Evolutionary conservation across 1,140 invertebrate species (phyloP).

Genomic region (Holotrichia oblita): DNA sequence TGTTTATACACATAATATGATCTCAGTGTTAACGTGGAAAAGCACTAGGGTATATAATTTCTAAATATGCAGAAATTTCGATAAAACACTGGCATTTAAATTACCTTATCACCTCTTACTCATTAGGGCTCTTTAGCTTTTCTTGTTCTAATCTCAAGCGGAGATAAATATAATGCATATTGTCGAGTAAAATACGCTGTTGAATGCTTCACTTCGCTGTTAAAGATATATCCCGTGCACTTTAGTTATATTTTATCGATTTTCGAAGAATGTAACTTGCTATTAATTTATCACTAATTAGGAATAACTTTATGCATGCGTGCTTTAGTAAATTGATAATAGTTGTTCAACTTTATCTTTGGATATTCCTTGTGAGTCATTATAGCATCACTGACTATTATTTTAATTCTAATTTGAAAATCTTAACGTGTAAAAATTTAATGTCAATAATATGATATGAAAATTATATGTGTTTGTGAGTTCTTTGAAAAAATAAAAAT

Average conservation of each 20-base stretch:
- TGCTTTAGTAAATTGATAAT: background rate
- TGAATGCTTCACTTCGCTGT: background rate
- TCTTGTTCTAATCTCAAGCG: background rate
- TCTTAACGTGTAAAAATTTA: no score
- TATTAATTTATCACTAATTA: no score
- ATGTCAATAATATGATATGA: no score
- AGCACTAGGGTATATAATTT: conserved; percentile 13
- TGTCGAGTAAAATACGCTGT: background rate
- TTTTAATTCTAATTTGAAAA: no score
- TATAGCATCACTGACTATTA: no score
- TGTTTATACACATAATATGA: no score
- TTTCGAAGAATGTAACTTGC: background rate
- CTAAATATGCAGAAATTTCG: background rate
- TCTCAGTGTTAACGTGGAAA: no score
- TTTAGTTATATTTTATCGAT: background rate
- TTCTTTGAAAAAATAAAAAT: no score
- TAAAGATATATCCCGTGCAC: background rate
- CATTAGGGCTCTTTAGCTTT: background rate
- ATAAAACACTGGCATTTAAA: background rate
- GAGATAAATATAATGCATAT: conserved; percentile 7
- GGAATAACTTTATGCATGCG: background rate
- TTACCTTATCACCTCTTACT: background rate
- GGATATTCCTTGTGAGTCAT: no score
- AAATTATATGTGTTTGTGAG: no score
- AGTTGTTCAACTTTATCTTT: background rate